Evolutionary conservation across 1,140 invertebrate genomes (phyloP).

Genomic region (Macrobrachium rosenbergii): DNA sequence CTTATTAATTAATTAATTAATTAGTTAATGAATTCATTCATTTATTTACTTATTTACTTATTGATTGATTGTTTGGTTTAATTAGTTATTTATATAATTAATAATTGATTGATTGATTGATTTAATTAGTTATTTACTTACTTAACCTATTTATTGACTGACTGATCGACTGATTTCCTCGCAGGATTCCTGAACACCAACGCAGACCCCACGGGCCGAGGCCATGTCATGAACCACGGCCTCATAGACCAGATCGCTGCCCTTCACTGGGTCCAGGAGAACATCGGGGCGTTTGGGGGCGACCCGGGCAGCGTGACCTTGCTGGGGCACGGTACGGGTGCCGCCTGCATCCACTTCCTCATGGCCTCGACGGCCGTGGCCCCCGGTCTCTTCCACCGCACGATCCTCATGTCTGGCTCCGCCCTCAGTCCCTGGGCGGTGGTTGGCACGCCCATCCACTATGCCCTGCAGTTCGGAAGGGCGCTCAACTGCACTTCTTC

Average conservation of each 20-base stretch:
- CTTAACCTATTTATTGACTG: too few species aligned
- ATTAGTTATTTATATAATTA: too few species aligned
- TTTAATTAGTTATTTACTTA: too few species aligned
- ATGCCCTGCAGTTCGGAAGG: conserved; percentile 82
- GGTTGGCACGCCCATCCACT: conserved; percentile 81
- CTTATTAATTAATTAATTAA: too few species aligned
- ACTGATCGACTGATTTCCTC: too few species aligned
- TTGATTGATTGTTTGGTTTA: too few species aligned
- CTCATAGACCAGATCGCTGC: conserved; percentile 96
- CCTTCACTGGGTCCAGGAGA: conserved; percentile 94
- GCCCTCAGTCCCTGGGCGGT: conserved; percentile 77
- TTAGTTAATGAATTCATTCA: too few species aligned
- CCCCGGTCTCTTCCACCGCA: conserved; percentile 79
- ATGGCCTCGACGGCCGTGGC: conserved; percentile 92
- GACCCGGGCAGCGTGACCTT: conserved; percentile 93
- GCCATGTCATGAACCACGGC: conserved; percentile 92
- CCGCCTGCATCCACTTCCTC: conserved; percentile 94
- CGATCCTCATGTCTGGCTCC: conserved; percentile 80
- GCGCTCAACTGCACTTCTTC: conserved; percentile 62
- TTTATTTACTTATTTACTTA: too few species aligned
- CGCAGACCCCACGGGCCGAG: conserved; percentile 81
- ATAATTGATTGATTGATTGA: too few species aligned
- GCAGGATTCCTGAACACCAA: conserved; percentile 90
- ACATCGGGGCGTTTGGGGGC: conserved; percentile 92
- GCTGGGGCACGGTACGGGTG: conserved; percentile 95